Base-by-base conservation (phyloP, 1,140 invertebrate species). In the Formica selysi region DNA sequence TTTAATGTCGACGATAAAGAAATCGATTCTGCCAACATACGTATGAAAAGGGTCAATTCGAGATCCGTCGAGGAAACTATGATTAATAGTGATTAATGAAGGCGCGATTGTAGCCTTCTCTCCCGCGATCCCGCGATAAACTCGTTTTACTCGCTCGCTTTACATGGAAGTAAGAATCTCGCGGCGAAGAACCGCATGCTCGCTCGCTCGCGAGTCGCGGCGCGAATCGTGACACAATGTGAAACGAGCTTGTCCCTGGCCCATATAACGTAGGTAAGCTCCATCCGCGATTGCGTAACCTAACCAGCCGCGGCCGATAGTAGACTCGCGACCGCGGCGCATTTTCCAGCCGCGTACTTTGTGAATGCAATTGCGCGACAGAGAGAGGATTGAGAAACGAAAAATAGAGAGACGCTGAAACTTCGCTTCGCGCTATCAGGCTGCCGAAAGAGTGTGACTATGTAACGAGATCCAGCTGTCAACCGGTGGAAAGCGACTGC, bases 201-300 rank as follows among this genome's bases (percentile, higher is more conserved):
- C 41, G 65, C 36, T 71, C 38, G 67, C 76, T 79, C 76, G 44
- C 59, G 16, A 51, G 57, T 54, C 16, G 76, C 64, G 4, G 4
- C 83, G 41, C 78, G 38, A 79, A 51, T 85, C 85, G 64, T 74
- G 80, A 76, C 62, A 87, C 80, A 87, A 76, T 61, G 89, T 59
- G 84, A 88, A 88, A 62, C 83, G 88, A 85, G 90, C 79, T 68
- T 92, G 92, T 93, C 92, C 92, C 91, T 93, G 92, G 91, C 92
- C 92, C 87, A 93, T 92, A 92, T 92, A 86, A n/a, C 84, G 80
- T 84, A 87, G 76, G 89, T 87, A 84, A 87, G 86, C 86, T 92
- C 86, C 90, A 92, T 92, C 91, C 91, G 89, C 87, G 65, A 90
- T 93, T 92, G 90, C 91, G 91, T 91, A 92, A 93, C 85, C 44